Percentiles rank a stretch among this genome's conserved stretches.
Evolutionary conservation across 2,888 invertebrate genomes (phyloP).

Genomic region (Pomacea canaliculata): DNA sequence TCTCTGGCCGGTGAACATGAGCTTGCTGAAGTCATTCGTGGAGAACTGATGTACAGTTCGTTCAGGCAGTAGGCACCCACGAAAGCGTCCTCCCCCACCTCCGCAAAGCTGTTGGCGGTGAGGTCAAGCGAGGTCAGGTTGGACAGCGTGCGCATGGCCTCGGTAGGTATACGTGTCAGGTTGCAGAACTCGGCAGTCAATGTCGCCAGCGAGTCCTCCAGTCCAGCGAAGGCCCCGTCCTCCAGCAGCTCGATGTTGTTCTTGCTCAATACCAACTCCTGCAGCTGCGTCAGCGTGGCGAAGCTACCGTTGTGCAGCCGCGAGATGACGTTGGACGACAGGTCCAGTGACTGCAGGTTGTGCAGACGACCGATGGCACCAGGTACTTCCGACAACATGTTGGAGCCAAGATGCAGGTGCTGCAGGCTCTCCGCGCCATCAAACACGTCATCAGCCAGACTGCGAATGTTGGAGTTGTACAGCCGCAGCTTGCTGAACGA

Average conservation of each 20-base stretch:
- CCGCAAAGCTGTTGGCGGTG: constrained; percentile 28
- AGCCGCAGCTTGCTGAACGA: constrained; percentile 26
- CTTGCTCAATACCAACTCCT: constrained; percentile 19
- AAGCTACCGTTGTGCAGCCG: constrained; percentile 27
- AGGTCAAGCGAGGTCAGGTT: constrained; percentile 29
- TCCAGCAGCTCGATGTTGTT: constrained; percentile 20
- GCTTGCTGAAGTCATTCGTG: constrained; percentile 18
- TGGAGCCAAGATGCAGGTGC: constrained; percentile 24
- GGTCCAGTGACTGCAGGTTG: constrained; percentile 7
- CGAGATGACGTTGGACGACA: constrained; percentile 28
- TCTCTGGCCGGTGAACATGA: constrained; percentile 30
- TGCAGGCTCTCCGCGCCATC: constrained; percentile 13
- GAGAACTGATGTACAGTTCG: constrained; percentile 27
- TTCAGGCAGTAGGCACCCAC: constrained; percentile 28
- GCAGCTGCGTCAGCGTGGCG: constrained; percentile 17
- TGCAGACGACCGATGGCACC: constrained; percentile 10
- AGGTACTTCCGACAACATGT: constrained; percentile 11
- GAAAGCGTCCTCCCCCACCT: constrained; percentile 16
- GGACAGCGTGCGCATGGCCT: constrained; percentile 25
- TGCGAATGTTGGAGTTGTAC: constrained; percentile 27
- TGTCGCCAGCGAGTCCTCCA: constrained; percentile 20
- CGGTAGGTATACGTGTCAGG: constrained; percentile 24
- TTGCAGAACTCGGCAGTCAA: constrained; percentile 26
- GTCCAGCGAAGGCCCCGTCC: constrained; percentile 27
- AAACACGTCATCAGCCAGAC: constrained; percentile 25